Base-by-base conservation (phyloP, 1,140 invertebrate species). In the Melitaea cinxia region DNA sequence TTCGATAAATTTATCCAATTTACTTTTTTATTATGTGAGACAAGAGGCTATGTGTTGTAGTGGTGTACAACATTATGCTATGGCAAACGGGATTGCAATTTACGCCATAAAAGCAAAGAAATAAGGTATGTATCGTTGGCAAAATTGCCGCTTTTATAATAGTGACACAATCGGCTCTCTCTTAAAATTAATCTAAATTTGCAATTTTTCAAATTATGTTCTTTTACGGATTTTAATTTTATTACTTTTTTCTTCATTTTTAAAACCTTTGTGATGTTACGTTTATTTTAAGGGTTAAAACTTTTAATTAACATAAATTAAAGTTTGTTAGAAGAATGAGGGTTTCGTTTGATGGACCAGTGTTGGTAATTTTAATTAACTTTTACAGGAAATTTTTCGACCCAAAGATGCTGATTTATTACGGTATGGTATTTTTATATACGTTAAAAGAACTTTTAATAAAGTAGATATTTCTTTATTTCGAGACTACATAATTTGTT, bases 231-330 rank as follows among this genome's bases (percentile, higher is more conserved):
- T 35, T 54, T 35, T 62, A 19, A n/a, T 24, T 6, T 54, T 62
- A 62, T n/a, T 14, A 45, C 15, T 39, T 14, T 28, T 53, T 45
- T 35, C 15, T 35, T 10, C 12, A 37, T 5, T n/a, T 15, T 15
- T 21, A 10, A 54, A 37, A 19, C 19, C 10, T 54, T 54, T 24
- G 35, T 24, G 26, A 35, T 23, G 23, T 53, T 54, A 30, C 54
- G 45, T 50, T 62, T 52, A 52, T 61, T 50, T 21, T 30, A n/a
- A 49, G 49, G 53, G n/a, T n/a, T n/a, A n/a, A n/a, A n/a, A n/a
- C 39, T 26, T n/a, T 52, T 61, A 53, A 33, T 61, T 52, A 61
- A n/a, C n/a, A n/a, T n/a, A n/a, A n/a, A 50, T 26, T 54, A 54
- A 45, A 24, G 35, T 33, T 45, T 24, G 9, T 6, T 17, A 7